These are phyloP conservation scores for Adelges cooleyi DNA, from an alignment of 1,140 invertebrate species.

Conservation along the genomic window DNA sequence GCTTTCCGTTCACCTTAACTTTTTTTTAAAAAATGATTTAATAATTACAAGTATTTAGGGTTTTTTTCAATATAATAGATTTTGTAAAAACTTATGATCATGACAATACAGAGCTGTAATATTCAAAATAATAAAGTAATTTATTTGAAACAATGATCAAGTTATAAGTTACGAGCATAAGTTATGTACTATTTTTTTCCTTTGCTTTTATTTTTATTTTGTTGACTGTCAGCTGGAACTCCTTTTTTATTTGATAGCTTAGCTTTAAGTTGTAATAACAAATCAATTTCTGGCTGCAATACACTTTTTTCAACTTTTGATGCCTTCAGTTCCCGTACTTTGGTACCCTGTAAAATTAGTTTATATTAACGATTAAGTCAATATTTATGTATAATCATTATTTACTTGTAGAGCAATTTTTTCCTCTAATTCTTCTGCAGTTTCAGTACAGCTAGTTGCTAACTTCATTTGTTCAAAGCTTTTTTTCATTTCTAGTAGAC, in stretches of 20 bases:
- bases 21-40: no score
- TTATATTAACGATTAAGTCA: neutral
- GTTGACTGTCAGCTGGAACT: no score
- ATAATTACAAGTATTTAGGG: no score
- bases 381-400: neutral
- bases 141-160: no score
- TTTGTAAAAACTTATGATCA: no score
- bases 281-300: constrained; percentile 62
- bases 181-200: no score
- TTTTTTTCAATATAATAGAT: no score
- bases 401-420: constrained; percentile 10
- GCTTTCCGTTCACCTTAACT: no score
- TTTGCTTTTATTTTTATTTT: no score
- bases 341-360: constrained; percentile 46
- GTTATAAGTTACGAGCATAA: no score
- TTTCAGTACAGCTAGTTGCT: neutral
- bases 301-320: constrained; percentile 54
- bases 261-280: constrained; percentile 61
- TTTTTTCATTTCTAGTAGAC: constrained; percentile 61
- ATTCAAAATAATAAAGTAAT: no score
- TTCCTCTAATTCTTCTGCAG: neutral
- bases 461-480: constrained; percentile 35
- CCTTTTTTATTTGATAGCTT: constrained; percentile 41
- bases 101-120: no score
- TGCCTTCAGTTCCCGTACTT: constrained; percentile 63